Conservation (phyloP, 2,888 invertebrate species). For the Trichacis sp. region DNA sequence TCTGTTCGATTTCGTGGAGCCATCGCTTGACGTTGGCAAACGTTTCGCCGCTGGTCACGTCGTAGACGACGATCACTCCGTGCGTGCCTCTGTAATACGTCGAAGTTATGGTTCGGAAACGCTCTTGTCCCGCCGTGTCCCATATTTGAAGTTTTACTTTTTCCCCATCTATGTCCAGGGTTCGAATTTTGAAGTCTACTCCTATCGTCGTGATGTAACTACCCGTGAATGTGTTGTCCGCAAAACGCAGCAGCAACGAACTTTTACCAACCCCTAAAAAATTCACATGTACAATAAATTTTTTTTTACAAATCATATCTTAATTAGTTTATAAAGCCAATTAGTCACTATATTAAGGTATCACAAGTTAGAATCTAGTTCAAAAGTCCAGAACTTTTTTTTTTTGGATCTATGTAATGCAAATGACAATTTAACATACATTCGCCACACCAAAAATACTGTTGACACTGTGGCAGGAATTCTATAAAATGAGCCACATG, state of each 20-base stretch:
- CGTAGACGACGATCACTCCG: slow-evolving; percentile 99
- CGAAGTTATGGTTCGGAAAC: slow-evolving; percentile 98
- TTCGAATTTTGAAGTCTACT: slow-evolving; percentile 99
- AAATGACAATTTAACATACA: no score
- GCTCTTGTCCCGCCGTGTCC: slow-evolving; percentile 98
- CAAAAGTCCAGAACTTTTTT: no score
- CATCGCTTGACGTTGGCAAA: slow-evolving; percentile 99
- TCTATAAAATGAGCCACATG: no score
- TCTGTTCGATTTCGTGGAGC: slow-evolving; percentile 99
- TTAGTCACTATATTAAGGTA: no score
- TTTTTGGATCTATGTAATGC: no score
- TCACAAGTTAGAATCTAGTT: no score
- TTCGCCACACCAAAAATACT: no score
- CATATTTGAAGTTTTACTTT: slow-evolving; percentile 96
- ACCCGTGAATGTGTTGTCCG: slow-evolving; percentile 98
- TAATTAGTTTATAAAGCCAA: no score
- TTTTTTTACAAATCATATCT: no score
- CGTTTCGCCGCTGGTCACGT: slow-evolving; percentile 98
- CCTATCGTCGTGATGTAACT: slow-evolving; percentile 99
- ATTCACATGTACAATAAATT: slow-evolving; percentile 8
- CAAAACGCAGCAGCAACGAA: slow-evolving; percentile 94
- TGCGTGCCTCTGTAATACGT: slow-evolving; percentile 99
- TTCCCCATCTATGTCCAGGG: slow-evolving; percentile 90
- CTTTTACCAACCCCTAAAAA: slow-evolving; percentile 96
- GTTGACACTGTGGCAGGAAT: no score